Percentiles rank a stretch among this genome's conserved stretches.
Conservation (phyloP, 2,113 vertebrate species). For the Falcunculus frontatus region DNA sequence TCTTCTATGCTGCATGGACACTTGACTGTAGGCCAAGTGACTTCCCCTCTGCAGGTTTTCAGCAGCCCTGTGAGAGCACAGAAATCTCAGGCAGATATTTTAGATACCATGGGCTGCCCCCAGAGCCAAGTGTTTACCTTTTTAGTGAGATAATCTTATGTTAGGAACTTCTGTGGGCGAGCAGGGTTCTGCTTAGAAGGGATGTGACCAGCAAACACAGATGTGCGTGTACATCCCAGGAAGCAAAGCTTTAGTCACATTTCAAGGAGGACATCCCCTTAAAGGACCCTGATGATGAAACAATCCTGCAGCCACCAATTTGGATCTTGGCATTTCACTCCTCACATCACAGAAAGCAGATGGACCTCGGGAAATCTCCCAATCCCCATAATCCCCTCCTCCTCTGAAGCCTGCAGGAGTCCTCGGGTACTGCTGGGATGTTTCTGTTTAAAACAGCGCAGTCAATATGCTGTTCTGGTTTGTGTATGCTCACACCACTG, state of each 20-base stretch:
- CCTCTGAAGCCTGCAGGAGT: background rate
- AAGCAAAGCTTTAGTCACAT: background rate
- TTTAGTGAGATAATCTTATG: background rate
- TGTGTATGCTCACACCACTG: background rate
- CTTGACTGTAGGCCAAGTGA: background rate
- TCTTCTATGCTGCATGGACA: background rate
- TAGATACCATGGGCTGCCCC: background rate
- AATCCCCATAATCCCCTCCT: background rate
- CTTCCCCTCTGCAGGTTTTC: background rate
- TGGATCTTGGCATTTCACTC: background rate
- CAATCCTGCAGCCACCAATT: background rate
- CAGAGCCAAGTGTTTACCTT: background rate
- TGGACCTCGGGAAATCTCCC: accelerated
- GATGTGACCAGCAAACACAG: background rate
- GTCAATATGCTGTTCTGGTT: background rate
- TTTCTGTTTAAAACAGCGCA: background rate
- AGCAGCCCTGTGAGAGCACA: background rate
- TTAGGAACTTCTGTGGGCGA: background rate
- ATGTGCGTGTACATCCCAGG: background rate
- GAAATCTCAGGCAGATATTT: background rate
- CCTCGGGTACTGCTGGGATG: background rate
- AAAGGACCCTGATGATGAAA: background rate
- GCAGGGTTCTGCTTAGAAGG: background rate
- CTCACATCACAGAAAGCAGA: background rate
- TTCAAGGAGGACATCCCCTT: background rate